phyloP scores from a whole-genome alignment of 92 coral and sea anemone species.

The Virgularia gustaviana region DNA sequence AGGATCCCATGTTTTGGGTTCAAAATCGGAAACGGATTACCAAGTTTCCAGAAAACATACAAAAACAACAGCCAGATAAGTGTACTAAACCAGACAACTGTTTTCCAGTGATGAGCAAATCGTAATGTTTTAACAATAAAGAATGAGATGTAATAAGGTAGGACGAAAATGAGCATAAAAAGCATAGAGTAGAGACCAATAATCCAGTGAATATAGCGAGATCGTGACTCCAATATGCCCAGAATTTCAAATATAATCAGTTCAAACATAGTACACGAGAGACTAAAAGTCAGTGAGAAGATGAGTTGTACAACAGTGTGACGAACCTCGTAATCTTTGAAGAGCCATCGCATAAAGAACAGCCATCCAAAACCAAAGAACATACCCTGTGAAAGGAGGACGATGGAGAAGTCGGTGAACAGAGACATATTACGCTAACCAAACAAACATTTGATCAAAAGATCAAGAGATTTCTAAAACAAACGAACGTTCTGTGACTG shows the following conservation, averaged over 20 bases:
- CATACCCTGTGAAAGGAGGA: constrained; percentile 75
- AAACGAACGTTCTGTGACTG: too few relatives aligned
- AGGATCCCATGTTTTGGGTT: constrained; percentile 90
- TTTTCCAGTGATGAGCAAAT: constrained; percentile 68
- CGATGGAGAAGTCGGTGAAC: constrained; percentile 79
- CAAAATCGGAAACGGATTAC: constrained; percentile 91
- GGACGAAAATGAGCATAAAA: constrained; percentile 82
- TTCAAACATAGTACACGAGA: constrained; percentile 97
- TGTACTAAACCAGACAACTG: constrained; percentile 67
- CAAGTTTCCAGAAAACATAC: constrained; percentile 96
- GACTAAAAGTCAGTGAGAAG: constrained; percentile 82
- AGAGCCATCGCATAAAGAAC: constrained; percentile 94
- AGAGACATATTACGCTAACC: constrained; percentile 96
- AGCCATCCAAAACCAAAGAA: constrained; percentile 98
- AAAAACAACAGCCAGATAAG: constrained; percentile 78
- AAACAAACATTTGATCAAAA: too few relatives aligned
- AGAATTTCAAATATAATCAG: constrained; percentile 92
- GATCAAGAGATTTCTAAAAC: too few relatives aligned
- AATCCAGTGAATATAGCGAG: constrained; percentile 94
- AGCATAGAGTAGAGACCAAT: constrained; percentile 93
- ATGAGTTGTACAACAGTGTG: constrained; percentile 86
- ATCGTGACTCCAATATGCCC: constrained; percentile 79
- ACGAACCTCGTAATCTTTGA: constrained; percentile 92
- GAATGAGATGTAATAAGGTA: constrained; percentile 88
- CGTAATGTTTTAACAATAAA: constrained; percentile 84